Conservation (phyloP, 2,888 invertebrate species). For the Xanthia togata region DNA sequence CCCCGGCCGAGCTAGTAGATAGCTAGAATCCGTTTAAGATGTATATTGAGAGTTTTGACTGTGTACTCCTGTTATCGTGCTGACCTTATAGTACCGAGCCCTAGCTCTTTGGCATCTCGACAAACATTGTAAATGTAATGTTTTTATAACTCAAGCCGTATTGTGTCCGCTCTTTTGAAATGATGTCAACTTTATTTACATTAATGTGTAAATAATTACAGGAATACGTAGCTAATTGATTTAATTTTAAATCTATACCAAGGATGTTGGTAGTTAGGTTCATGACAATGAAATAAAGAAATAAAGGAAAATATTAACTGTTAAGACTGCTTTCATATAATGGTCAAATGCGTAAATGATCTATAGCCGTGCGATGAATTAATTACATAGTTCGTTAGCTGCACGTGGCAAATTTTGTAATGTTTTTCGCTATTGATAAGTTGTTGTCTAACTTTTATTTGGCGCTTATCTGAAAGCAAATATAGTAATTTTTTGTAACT, state of each 20-base stretch:
- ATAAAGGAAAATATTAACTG: slow-evolving; percentile 30
- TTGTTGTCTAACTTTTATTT: slow-evolving; percentile 28
- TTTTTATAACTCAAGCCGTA: slow-evolving; percentile 64
- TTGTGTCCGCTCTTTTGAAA: slow-evolving; percentile 48
- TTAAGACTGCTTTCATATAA: slow-evolving; percentile 64
- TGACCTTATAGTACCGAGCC: slow-evolving; percentile 27
- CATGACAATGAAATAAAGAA: slow-evolving; percentile 56
- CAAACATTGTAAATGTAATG: slow-evolving; percentile 53
- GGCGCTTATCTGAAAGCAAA: slow-evolving; percentile 56
- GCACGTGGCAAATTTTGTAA: slow-evolving; percentile 33
- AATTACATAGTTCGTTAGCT: slow-evolving; percentile 19
- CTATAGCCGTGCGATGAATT: slow-evolving; percentile 34
- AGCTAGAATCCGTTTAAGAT: slow-evolving; percentile 62
- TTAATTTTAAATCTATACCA: slow-evolving; percentile 62
- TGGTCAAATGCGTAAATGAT: slow-evolving; percentile 47
- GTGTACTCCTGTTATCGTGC: slow-evolving; percentile 42
- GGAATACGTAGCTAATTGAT: slow-evolving; percentile 52
- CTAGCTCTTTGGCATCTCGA: slow-evolving; percentile 37
- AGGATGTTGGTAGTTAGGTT: slow-evolving; percentile 51
- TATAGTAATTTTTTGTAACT: slow-evolving; percentile 25
- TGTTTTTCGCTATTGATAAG: slow-evolving; percentile 13
- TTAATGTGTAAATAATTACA: slow-evolving; percentile 43
- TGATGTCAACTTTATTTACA: slow-evolving; percentile 62
- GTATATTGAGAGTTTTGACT: slow-evolving; percentile 62
- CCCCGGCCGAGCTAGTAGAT: slow-evolving; percentile 52